These are phyloP conservation scores for Misgurnus anguillicaudatus DNA, from an alignment of 2,113 vertebrate genomes.

Conservation along the genomic window DNA sequence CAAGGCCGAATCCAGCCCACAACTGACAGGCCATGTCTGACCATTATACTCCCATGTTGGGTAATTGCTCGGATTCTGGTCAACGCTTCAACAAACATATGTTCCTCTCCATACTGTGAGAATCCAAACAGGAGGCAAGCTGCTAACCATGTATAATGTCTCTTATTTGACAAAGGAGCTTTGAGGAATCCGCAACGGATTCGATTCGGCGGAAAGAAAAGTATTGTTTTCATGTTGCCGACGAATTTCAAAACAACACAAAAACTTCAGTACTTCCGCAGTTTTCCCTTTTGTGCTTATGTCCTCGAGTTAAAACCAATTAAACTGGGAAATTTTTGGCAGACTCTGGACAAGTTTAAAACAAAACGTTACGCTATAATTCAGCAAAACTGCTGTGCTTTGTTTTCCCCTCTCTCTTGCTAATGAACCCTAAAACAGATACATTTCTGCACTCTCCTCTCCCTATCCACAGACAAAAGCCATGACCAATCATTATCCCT, in stretches of 20 bases:
- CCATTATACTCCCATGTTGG: slow-evolving; percentile 44
- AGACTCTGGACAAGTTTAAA: slow-evolving; percentile 10
- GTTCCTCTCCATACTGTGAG: slow-evolving; percentile 27
- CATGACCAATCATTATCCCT: slow-evolving; percentile 70
- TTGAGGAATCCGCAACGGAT: background rate
- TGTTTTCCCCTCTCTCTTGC: slow-evolving; percentile 39
- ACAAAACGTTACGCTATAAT: slow-evolving; percentile 36
- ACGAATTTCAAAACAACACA: slow-evolving; percentile 26
- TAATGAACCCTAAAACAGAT: slow-evolving; percentile 50
- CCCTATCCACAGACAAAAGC: slow-evolving; percentile 49
- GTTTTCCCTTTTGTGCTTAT: slow-evolving; percentile 7
- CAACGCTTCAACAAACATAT: slow-evolving; percentile 39
- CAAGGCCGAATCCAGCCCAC: slow-evolving; percentile 33
- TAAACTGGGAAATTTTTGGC: background rate
- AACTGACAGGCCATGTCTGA: slow-evolving; percentile 33
- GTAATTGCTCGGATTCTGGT: slow-evolving; percentile 39
- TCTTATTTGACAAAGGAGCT: slow-evolving; percentile 35
- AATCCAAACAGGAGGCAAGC: slow-evolving; percentile 18
- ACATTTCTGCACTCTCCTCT: slow-evolving; percentile 42
- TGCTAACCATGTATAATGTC: slow-evolving; percentile 22
- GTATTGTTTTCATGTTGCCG: background rate
- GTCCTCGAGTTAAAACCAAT: background rate
- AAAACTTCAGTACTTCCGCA: slow-evolving; percentile 12
- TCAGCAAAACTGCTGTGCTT: slow-evolving; percentile 15
- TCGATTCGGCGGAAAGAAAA: background rate